phyloP scores from a whole-genome alignment of 1,140 invertebrate genomes.

The Zeugodacus cucurbitae region DNA sequence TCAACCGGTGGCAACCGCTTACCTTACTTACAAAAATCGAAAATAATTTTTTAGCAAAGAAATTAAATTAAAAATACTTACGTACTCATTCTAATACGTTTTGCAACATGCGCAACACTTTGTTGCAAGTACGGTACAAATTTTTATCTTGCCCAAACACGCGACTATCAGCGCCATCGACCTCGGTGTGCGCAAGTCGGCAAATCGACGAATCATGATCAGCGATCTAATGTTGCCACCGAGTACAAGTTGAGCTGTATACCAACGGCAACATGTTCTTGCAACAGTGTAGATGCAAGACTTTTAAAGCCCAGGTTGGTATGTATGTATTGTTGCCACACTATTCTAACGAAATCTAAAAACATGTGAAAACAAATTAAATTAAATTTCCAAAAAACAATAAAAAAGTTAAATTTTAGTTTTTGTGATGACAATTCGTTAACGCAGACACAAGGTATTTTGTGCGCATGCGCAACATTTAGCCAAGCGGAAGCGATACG shows the following conservation, averaged over 20 bases:
- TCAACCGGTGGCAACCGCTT: background rate
- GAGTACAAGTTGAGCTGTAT: background rate
- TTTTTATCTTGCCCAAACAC: constrained; percentile 29
- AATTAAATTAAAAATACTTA: background rate
- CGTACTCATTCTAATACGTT: background rate
- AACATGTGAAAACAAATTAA: background rate
- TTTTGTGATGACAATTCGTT: constrained; percentile 12
- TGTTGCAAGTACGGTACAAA: background rate
- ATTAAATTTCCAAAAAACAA: background rate
- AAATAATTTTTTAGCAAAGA: background rate
- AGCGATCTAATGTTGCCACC: constrained; percentile 6
- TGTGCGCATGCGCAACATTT: constrained; percentile 14
- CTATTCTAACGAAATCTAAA: background rate
- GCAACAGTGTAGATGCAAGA: background rate
- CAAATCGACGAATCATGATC: constrained; percentile 28
- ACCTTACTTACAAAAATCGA: background rate
- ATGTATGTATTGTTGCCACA: too few relatives aligned
- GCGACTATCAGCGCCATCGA: constrained; percentile 6
- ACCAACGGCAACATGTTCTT: background rate
- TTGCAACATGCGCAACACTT: constrained; percentile 7
- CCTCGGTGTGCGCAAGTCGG: background rate
- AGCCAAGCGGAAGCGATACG: background rate
- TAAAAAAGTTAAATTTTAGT: background rate
- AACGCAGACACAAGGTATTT: background rate
- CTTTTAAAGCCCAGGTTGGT: too few relatives aligned